phyloP scores from a whole-genome alignment of 2,888 invertebrate species.

The Stenodema calcarata region DNA sequence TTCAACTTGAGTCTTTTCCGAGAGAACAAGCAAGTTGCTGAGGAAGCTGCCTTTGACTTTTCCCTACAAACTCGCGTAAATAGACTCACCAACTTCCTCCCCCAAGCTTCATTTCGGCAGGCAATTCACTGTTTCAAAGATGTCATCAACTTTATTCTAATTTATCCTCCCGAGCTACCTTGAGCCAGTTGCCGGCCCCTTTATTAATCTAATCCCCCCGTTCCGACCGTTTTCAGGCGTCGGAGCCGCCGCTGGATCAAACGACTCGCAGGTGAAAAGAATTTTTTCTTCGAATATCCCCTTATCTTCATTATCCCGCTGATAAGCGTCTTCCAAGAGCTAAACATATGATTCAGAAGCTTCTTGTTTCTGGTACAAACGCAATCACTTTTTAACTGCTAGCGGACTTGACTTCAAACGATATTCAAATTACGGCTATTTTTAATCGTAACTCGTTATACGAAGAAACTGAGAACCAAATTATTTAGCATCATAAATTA shows the following conservation, averaged over 20 bases:
- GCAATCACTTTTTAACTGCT: too few relatives aligned
- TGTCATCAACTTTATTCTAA: constrained; percentile 26
- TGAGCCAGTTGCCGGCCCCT: neutral
- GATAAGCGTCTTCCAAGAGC: too few relatives aligned
- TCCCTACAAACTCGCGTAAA: constrained; percentile 19
- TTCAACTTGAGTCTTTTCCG: neutral
- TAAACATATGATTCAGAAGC: too few relatives aligned
- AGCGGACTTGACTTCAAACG: too few relatives aligned
- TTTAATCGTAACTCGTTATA: too few relatives aligned
- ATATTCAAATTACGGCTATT: too few relatives aligned
- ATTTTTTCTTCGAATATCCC: neutral
- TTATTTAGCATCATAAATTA: too few relatives aligned
- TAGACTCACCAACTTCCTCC: constrained; percentile 7
- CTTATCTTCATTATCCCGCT: neutral
- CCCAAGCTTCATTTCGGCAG: constrained; percentile 20
- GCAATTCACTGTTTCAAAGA: constrained; percentile 32
- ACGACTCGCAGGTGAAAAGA: neutral
- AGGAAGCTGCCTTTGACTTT: neutral
- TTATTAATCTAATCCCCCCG: constrained; percentile 8
- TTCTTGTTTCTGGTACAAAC: too few relatives aligned
- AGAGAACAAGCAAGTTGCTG: neutral
- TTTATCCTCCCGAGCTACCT: neutral
- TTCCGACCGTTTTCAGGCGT: neutral
- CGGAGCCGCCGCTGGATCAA: neutral
- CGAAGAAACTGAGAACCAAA: too few relatives aligned